phyloP scores from a whole-genome alignment of 2,113 vertebrate species.

The Centrocercus urophasianus region DNA sequence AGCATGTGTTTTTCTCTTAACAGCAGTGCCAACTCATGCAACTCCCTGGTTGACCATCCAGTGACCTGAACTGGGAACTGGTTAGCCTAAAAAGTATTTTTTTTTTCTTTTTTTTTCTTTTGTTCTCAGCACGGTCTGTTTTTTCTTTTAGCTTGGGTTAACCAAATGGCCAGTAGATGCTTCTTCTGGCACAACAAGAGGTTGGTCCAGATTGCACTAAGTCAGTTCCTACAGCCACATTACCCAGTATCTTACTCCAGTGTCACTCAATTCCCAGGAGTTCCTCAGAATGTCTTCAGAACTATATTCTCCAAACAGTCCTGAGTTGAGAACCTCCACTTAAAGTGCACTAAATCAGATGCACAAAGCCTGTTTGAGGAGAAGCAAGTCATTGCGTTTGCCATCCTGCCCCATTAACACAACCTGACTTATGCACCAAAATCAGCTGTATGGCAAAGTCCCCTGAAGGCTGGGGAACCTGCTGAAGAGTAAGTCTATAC shows the following conservation, averaged over 20 bases:
- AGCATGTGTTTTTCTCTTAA: neutral
- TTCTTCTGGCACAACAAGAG: neutral
- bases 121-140: accelerated
- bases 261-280: neutral
- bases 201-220: neutral
- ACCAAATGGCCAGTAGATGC: neutral
- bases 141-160: neutral
- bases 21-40: neutral
- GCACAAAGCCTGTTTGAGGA: neutral
- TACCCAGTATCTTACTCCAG: neutral
- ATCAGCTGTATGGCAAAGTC: neutral
- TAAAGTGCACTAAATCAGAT: neutral
- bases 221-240: neutral
- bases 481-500: neutral
- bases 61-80: neutral
- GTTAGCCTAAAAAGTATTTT: neutral
- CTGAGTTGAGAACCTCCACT: neutral
- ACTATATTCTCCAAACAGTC: neutral
- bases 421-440: neutral
- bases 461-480: neutral
- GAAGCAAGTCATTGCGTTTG: neutral
- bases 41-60: neutral
- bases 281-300: neutral
- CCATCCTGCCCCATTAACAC: neutral
- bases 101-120: neutral